Percentiles rank a stretch among this genome's conserved stretches.
phyloP scores from a whole-genome alignment of 92 coral and sea anemone genomes.

The Porites cylindrica region DNA sequence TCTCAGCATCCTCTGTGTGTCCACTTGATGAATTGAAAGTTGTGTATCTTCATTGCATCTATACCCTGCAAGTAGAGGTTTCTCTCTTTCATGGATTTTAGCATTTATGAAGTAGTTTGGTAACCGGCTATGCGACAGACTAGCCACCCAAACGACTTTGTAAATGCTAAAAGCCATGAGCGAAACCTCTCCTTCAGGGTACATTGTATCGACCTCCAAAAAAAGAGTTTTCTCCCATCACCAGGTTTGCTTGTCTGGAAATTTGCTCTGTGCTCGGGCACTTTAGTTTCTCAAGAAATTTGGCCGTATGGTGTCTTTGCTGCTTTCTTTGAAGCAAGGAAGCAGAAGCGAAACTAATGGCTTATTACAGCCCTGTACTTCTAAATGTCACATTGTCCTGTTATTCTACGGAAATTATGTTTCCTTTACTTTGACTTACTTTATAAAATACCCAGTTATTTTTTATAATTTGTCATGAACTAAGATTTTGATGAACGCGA shows the following conservation, averaged over 20 bases:
- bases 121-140: too few relatives aligned
- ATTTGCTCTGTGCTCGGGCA: slow-evolving; percentile 30
- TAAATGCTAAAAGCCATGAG: too few relatives aligned
- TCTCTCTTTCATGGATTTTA: too few relatives aligned
- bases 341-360: neutral
- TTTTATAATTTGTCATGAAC: too few relatives aligned
- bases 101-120: too few relatives aligned
- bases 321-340: slow-evolving; percentile 9
- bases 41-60: slow-evolving; percentile 10
- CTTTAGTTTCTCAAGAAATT: slow-evolving; percentile 18
- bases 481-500: too few relatives aligned
- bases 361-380: slow-evolving; percentile 13
- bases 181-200: too few relatives aligned
- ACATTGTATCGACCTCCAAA: neutral
- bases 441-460: too few relatives aligned
- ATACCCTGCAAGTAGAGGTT: neutral
- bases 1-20: neutral
- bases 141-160: too few relatives aligned
- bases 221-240: neutral
- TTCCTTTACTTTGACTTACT: neutral
- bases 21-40: neutral
- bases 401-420: slow-evolving; percentile 28
- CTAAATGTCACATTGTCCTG: slow-evolving; percentile 27
- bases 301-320: slow-evolving; percentile 7
- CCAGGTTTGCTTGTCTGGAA: slow-evolving; percentile 34